phyloP scores from a whole-genome alignment of 2,113 vertebrate genomes.

The Cromileptes altivelis region DNA sequence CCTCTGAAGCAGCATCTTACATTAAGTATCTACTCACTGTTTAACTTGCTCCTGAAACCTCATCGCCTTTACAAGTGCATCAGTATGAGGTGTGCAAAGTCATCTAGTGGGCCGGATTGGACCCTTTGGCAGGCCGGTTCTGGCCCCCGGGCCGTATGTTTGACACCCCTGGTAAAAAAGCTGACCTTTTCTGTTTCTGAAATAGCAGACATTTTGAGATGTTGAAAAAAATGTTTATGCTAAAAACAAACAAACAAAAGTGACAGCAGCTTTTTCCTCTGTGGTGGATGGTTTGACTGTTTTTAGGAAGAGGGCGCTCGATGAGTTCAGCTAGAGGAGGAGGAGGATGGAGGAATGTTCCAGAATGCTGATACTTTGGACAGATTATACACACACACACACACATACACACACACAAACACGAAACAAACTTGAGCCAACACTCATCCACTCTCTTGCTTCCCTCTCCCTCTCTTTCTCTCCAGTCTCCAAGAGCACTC shows the following conservation, averaged over 20 bases:
- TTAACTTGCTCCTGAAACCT: too few species aligned
- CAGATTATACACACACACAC: constrained; percentile 52
- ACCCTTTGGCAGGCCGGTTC: too few species aligned
- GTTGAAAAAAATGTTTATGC: neutral
- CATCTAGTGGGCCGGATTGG: too few species aligned
- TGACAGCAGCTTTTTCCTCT: constrained; percentile 29
- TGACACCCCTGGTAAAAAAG: too few species aligned
- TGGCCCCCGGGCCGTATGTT: too few species aligned
- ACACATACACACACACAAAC: constrained; percentile 31
- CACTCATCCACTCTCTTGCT: constrained; percentile 40
- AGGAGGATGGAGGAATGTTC: constrained; percentile 70
- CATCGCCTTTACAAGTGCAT: too few species aligned
- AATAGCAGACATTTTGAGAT: too few species aligned
- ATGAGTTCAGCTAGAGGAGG: constrained; percentile 63
- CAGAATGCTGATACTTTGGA: constrained; percentile 66
- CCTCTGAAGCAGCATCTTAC: too few species aligned
- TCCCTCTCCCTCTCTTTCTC: constrained; percentile 20
- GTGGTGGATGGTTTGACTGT: constrained; percentile 23
- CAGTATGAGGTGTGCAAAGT: too few species aligned
- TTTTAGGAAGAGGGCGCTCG: constrained; percentile 51
- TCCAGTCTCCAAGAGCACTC: constrained; percentile 42
- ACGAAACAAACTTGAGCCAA: constrained; percentile 64
- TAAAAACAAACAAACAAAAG: neutral
- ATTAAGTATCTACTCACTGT: too few species aligned
- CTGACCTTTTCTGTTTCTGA: too few species aligned